Percentiles rank a stretch among this genome's conserved stretches.
Conservation (phyloP, 2,797 vertebrate species). For the Cyclopterus lumpus region DNA sequence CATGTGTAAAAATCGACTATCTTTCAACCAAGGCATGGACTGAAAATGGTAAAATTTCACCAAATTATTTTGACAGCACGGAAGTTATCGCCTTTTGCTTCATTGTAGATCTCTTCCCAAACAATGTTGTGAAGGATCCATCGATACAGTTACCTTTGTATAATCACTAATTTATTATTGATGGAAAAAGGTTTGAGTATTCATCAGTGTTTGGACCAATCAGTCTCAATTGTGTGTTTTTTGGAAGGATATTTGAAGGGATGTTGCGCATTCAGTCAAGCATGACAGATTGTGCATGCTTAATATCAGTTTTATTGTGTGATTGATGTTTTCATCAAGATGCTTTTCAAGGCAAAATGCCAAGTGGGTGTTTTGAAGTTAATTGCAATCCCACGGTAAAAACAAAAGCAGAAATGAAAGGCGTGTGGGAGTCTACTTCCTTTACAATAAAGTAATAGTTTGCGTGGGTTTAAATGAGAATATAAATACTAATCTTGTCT, state of each 20-base stretch:
- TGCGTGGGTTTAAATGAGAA: constrained; percentile 19
- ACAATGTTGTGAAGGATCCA: constrained; percentile 36
- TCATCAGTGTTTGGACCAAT: constrained; percentile 1
- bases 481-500: neutral
- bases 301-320: constrained; percentile 21
- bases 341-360: constrained; percentile 19
- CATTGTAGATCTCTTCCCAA: constrained; percentile 3
- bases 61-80: constrained; percentile 49
- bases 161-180: constrained; percentile 39
- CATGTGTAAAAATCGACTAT: constrained; percentile 54
- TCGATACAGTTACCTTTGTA: constrained; percentile 18
- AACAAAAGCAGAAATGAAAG: constrained; percentile 37
- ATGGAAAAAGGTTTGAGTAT: constrained; percentile 8
- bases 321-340: constrained; percentile 23
- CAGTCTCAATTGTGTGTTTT: neutral
- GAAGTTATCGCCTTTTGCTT: constrained; percentile 61
- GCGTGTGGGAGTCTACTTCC: constrained; percentile 29
- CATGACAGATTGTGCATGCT: constrained; percentile 1
- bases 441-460: constrained; percentile 29
- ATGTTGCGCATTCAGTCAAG: constrained; percentile 1
- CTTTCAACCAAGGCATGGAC: constrained; percentile 41
- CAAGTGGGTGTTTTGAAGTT: constrained; percentile 20
- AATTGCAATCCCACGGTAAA: constrained; percentile 26
- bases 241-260: constrained; percentile 2
- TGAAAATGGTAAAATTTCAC: constrained; percentile 25